Base-by-base conservation (phyloP, 2,113 vertebrate species). In the Centropus unirufus region DNA sequence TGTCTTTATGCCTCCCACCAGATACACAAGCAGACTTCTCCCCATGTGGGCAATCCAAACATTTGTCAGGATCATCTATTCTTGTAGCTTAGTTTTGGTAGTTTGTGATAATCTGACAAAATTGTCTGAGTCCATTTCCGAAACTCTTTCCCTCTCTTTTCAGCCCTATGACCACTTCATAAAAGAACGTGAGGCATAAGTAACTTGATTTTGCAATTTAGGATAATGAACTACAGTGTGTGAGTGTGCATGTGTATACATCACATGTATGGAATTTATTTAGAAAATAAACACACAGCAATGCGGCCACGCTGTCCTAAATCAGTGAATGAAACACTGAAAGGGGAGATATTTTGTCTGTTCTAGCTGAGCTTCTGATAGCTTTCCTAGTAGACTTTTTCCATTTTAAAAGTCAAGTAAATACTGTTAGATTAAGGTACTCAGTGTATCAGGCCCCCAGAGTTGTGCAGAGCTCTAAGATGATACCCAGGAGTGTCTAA, bases 31-130 rank as follows among this genome's bases (percentile, higher is more conserved):
- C 86, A 94, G 86, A 47, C 90, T 93, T 95, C 94, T 94, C 94
- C 88, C 76, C 87, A 20, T 87, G 93, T 94, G 90, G 93, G 93
- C 92, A 93, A 77, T 94, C 90, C 80, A 87, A 90, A 93, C 93
- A 94, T 94, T 88, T 94, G 94, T 90, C 95, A 82, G 88, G 94
- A 95, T 90, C 95, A 96, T 81, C 90, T 95, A 90, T 93, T 96
- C 93, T 90, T 1, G 40, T 89, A 87, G 6, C 14, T 84, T 67
- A 67, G 90, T 72, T 88, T 90, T 82, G 83, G 73, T 78, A 72
- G 69, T 68, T 96, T 82, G 58, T 89, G 88, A 63, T 93, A 89
- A 88, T 89, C 93, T 83, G 85, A 87, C 86, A 87, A 84, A 95
- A 94, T 57, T 67, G 79, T 68, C 77, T 51, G 83, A 69, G 80